A percentile compares a stretch with the other conserved stretches of the same genome.
These are phyloP conservation scores for Brachionichthys hirsutus DNA, from an alignment of 2,113 vertebrate species.

Conservation along the genomic window DNA sequence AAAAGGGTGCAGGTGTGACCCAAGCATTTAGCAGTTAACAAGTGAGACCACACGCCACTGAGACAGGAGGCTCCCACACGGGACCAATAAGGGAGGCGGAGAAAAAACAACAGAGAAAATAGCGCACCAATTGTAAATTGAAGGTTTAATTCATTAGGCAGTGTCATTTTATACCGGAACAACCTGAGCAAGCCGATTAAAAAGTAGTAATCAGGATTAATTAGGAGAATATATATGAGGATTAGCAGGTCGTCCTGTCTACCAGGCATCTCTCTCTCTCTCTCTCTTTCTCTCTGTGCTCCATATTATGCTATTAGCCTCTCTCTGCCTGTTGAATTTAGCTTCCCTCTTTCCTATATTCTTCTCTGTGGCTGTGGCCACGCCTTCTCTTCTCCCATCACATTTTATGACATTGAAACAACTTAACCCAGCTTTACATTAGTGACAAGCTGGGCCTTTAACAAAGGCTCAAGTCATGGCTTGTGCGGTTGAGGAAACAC, in stretches of 20 bases:
- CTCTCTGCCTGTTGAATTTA: neutral
- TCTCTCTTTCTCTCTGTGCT: conserved; percentile 12
- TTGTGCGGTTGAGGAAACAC: neutral
- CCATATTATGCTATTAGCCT: conserved; percentile 34
- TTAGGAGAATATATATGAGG: conserved; percentile 79
- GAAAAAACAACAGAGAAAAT: conserved; percentile 33
- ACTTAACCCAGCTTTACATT: neutral
- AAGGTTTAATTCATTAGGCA: conserved; percentile 78
- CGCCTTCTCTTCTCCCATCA: neutral
- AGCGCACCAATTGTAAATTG: conserved; percentile 66
- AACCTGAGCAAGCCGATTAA: conserved; percentile 74
- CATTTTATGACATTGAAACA: neutral
- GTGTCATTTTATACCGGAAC: conserved; percentile 77
- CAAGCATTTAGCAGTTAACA: conserved; percentile 68
- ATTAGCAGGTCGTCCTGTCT: conserved; percentile 70
- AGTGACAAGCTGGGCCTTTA: neutral
- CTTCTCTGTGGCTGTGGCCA: neutral
- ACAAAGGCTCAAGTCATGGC: neutral
- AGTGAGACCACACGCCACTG: conserved; percentile 73
- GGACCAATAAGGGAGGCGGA: conserved; percentile 37
- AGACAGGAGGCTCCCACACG: conserved; percentile 60
- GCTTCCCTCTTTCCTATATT: conserved; percentile 26
- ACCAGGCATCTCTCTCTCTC: conserved; percentile 42
- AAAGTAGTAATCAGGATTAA: conserved; percentile 81
- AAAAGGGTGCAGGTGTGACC: conserved; percentile 76